Conservation (phyloP, 2,113 vertebrate species). For the rat (Rattus norvegicus) region GRCr8 NC_086028.1:53757001-53757500, state of each 20-base stretch:
- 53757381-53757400: not conserved
- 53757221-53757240: not conserved
- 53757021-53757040: not conserved
- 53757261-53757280: not conserved
- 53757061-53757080: not conserved
- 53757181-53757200: not conserved
- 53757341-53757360: not conserved
- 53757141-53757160: no score
- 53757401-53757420: not conserved
- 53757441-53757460: not conserved
- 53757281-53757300: no score
- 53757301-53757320: not conserved
- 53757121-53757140: no score
- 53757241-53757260: not conserved
- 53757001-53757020: not conserved
- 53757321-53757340: not conserved
- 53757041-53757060: not conserved
- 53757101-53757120: not conserved
- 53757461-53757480: not conserved
- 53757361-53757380: not conserved
- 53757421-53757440: not conserved
- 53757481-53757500: no score
- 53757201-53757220: not conserved
- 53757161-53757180: not conserved
- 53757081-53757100: not conserved